These are phyloP conservation scores for Dasypolia templi DNA, from an alignment of 2,888 invertebrate genomes.

Conservation along the genomic window DNA sequence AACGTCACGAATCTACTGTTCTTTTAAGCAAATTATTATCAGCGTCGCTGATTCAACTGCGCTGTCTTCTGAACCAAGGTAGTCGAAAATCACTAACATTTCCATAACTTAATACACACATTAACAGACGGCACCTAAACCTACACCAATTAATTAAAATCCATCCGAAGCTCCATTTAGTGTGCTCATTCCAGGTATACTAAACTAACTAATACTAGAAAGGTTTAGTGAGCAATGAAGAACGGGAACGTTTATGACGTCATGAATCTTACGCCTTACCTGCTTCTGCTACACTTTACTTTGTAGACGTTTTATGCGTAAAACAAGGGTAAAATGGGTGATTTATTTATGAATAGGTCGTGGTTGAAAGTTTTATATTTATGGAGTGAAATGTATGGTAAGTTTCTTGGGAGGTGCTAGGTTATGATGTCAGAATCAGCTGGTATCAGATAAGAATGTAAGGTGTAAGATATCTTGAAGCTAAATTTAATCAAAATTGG, in stretches of 20 bases:
- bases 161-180: constrained; percentile 44
- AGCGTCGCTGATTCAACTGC: too few species aligned
- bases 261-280: constrained; percentile 63
- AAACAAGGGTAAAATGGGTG: constrained; percentile 9
- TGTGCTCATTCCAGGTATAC: constrained; percentile 29
- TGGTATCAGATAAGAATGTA: too few species aligned
- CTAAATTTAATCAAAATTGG: too few species aligned
- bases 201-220: constrained; percentile 53
- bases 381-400: too few species aligned
- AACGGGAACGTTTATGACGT: constrained; percentile 53
- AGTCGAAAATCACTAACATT: background rate
- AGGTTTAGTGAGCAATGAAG: constrained; percentile 59
- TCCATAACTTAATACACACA: background rate
- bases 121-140: constrained; percentile 3
- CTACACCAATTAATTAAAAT: constrained; percentile 54
- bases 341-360: constrained; percentile 20
- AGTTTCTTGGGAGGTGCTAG: too few species aligned
- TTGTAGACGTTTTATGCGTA: constrained; percentile 33
- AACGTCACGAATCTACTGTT: too few species aligned
- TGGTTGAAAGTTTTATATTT: background rate
- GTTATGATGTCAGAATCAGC: too few species aligned
- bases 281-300: constrained; percentile 48
- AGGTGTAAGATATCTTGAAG: too few species aligned
- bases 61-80: too few species aligned
- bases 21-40: too few species aligned